These are phyloP conservation scores for Schizopygopsis malacanthus DNA, from an alignment of 2,797 vertebrate species.

Conservation along the genomic window DNA sequence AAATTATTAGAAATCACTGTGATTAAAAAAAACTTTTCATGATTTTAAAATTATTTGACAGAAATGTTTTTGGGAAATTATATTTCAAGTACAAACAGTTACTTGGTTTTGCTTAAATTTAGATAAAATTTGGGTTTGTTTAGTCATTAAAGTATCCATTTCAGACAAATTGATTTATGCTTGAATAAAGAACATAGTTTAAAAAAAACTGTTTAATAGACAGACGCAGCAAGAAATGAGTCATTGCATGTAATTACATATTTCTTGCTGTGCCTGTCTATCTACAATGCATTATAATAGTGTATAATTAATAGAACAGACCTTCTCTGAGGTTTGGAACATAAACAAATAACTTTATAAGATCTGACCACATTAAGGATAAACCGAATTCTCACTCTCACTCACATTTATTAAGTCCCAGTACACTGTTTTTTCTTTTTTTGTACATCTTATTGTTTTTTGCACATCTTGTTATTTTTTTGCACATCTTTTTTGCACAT, in stretches of 20 bases:
- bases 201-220: no score
- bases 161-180: not conserved
- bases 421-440: no score
- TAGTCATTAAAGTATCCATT: not conserved
- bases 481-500: no score
- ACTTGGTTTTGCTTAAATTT: not conserved
- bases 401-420: no score
- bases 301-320: not conserved
- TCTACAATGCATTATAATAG: not conserved
- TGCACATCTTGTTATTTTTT: no score
- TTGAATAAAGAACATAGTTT: not conserved
- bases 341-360: fast-evolving
- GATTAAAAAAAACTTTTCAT: not conserved
- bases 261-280: not conserved
- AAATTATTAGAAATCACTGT: not conserved
- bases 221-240: no score
- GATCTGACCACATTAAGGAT: not conserved
- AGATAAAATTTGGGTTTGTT: not conserved
- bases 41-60: no score
- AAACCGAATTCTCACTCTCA: not conserved
- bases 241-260: no score
- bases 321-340: not conserved
- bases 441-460: no score
- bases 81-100: no score
- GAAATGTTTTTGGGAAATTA: no score